These are phyloP conservation scores for Oncorhynchus keta DNA, from an alignment of 2,113 vertebrate species.

Conservation along the genomic window DNA sequence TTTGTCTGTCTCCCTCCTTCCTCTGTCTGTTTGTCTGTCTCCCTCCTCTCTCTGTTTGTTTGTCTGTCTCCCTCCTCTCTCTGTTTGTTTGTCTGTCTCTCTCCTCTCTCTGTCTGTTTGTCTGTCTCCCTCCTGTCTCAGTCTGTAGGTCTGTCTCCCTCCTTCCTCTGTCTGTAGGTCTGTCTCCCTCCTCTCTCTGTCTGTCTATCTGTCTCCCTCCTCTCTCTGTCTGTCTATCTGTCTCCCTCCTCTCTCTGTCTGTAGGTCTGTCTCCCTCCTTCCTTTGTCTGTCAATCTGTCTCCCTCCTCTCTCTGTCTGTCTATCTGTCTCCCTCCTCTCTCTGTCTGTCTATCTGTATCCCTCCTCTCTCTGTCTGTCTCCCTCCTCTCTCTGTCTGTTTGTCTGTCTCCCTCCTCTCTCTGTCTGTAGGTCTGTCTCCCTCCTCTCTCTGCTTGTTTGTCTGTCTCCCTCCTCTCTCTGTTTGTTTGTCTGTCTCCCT, in stretches of 20 bases:
- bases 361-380: constrained; percentile 45
- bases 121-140: constrained; percentile 38
- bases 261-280: neutral
- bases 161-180: constrained; percentile 58
- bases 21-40: no score
- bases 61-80: no score
- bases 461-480: constrained; percentile 7
- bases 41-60: no score
- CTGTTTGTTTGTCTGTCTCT: no score
- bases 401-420: constrained; percentile 43
- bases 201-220: constrained; percentile 20
- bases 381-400: constrained; percentile 30
- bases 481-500: constrained; percentile 55
- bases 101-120: no score
- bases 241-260: constrained; percentile 52
- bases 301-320: constrained; percentile 29
- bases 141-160: constrained; percentile 40
- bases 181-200: constrained; percentile 47
- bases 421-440: constrained; percentile 59
- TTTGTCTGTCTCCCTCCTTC: no score
- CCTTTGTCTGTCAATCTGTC: constrained; percentile 70
- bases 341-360: constrained; percentile 59
- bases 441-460: constrained; percentile 47
- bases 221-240: constrained; percentile 59
- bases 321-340: constrained; percentile 46